Evolutionary conservation across 2,888 invertebrate genomes (phyloP).

Genomic region (Rhopalosiphum nymphaeae): DNA sequence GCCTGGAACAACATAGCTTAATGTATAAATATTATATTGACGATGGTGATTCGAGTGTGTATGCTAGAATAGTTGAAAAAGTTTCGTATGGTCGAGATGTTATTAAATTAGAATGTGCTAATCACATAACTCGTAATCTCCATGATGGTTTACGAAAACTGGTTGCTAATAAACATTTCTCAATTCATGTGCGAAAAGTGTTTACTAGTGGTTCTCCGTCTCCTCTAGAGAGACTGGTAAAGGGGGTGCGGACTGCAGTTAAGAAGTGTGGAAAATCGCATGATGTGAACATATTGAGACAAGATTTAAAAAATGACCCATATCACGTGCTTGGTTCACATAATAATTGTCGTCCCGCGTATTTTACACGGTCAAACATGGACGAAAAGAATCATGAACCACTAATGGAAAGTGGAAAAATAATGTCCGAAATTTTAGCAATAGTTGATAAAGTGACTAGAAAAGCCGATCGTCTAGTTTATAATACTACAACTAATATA

Average conservation of each 20-base stretch:
- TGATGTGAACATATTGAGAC: neutral
- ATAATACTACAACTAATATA: conserved; percentile 4
- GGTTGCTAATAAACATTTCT: neutral
- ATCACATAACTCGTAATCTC: conserved; percentile 11
- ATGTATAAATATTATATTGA: conserved; percentile 21
- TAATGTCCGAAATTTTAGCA: neutral
- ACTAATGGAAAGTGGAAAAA: neutral
- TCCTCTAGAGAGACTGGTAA: neutral
- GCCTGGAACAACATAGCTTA: conserved; percentile 5
- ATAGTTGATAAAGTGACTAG: neutral
- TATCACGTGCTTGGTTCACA: neutral
- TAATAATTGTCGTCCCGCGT: neutral
- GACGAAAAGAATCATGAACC: neutral
- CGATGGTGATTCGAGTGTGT: conserved; percentile 8
- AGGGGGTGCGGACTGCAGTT: conserved; percentile 1
- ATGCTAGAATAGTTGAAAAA: neutral
- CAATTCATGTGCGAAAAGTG: neutral
- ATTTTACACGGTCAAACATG: neutral
- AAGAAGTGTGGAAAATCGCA: neutral
- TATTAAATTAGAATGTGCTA: conserved; percentile 25
- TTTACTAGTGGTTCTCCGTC: neutral
- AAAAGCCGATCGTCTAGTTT: conserved; percentile 28
- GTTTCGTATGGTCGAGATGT: conserved; percentile 7
- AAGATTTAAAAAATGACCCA: conserved; percentile 29
- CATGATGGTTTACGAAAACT: neutral